Conservation (phyloP, 1,140 invertebrate species). For the Teleopsis dalmanni region DNA sequence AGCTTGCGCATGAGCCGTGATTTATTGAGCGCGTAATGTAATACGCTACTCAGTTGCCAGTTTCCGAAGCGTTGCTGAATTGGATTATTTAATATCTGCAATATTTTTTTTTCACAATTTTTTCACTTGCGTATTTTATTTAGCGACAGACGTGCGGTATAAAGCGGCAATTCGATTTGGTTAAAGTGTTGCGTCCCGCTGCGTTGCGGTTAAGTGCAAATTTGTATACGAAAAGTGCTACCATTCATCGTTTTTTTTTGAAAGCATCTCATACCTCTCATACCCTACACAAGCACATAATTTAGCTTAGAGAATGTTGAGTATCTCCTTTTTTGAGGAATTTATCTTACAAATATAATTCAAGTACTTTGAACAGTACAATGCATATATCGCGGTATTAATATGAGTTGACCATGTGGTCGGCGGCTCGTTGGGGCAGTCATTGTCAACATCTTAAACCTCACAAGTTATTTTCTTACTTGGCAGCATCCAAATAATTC, state of each 20-base stretch:
- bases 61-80: conserved; percentile 12
- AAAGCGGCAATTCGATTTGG: conserved; percentile 10
- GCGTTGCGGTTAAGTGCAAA: conserved; percentile 13
- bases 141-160: neutral
- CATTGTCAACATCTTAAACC: neutral
- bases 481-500: conserved; percentile 4
- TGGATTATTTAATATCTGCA: conserved; percentile 7
- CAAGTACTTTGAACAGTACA: neutral
- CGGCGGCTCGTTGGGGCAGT: neutral
- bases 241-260: conserved; percentile 10
- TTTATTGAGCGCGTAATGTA: conserved; percentile 34
- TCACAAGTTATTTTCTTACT: neutral
- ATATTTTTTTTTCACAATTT: neutral
- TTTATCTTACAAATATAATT: neutral
- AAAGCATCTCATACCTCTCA: neutral
- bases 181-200: conserved; percentile 25
- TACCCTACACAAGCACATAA: neutral
- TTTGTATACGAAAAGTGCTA: conserved; percentile 10
- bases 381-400: neutral
- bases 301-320: neutral
- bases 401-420: neutral
- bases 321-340: neutral
- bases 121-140: neutral
- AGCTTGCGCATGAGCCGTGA: no score
- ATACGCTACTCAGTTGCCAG: conserved; percentile 14